phyloP scores from a whole-genome alignment of 1,140 invertebrate species.

The Drosophila paulistorum region DNA sequence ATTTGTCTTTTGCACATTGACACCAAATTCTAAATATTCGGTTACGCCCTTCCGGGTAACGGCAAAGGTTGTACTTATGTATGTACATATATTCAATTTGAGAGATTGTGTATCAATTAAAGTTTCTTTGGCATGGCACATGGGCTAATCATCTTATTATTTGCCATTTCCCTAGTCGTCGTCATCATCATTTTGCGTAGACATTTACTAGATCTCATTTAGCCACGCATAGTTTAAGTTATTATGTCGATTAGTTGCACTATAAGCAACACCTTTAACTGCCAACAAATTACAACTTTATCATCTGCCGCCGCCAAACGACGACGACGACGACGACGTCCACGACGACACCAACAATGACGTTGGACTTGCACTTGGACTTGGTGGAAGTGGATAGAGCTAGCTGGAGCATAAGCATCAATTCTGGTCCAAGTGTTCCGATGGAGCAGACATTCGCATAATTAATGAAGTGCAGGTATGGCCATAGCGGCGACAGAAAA shows the following conservation, averaged over 20 bases:
- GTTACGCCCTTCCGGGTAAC: conserved; percentile 38
- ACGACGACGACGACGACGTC: too few relatives aligned
- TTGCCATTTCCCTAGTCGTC: conserved; percentile 30
- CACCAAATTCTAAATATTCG: conserved; percentile 50
- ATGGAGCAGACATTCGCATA: conserved; percentile 62
- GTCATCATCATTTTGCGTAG: conserved; percentile 70
- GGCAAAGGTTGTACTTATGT: background rate
- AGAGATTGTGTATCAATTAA: background rate
- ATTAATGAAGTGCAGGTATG: conserved; percentile 77
- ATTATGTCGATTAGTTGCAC: conserved; percentile 78
- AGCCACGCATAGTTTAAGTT: conserved; percentile 77
- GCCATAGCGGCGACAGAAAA: conserved; percentile 52
- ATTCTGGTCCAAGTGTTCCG: conserved; percentile 55
- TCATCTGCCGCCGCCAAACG: conserved; percentile 59
- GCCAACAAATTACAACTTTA: conserved; percentile 81
- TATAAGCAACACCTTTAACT: conserved; percentile 81
- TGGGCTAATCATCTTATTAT: conserved; percentile 38
- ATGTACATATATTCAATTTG: background rate
- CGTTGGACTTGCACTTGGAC: conserved; percentile 33
- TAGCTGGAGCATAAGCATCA: conserved; percentile 45
- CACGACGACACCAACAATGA: conserved; percentile 55
- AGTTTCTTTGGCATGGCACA: background rate
- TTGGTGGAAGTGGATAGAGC: conserved; percentile 23
- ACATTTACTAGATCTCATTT: conserved; percentile 70
- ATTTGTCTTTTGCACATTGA: conserved; percentile 44